A percentile compares a stretch with the other conserved stretches of the same genome.
phyloP scores from a whole-genome alignment of 1,140 invertebrate species.

The Carcinoscorpius rotundicauda region DNA sequence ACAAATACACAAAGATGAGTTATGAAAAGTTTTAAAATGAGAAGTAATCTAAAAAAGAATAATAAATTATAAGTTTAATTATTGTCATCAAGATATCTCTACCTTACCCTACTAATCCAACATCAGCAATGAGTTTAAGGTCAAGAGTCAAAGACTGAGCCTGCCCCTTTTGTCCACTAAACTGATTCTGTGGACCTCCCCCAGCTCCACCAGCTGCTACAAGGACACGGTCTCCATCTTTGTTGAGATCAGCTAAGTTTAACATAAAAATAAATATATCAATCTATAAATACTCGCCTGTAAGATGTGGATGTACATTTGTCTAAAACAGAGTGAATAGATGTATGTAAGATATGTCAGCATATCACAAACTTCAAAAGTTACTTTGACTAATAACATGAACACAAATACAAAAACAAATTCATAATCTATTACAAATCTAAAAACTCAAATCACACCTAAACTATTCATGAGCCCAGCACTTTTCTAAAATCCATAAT shows the following conservation, averaged over 20 bases:
- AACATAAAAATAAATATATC: not conserved
- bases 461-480: too few species aligned
- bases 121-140: constrained; percentile 77
- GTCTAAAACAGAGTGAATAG: not conserved
- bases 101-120: constrained; percentile 67
- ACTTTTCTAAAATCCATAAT: too few species aligned
- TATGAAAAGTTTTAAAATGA: too few species aligned
- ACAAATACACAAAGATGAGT: too few species aligned
- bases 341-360: not conserved
- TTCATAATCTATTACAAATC: too few species aligned
- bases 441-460: too few species aligned
- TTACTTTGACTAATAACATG: too few species aligned
- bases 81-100: not conserved
- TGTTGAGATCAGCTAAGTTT: constrained; percentile 57
- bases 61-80: too few species aligned
- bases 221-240: constrained; percentile 48
- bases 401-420: too few species aligned
- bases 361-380: too few species aligned
- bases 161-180: constrained; percentile 56
- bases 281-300: not conserved
- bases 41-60: too few species aligned
- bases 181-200: constrained; percentile 53
- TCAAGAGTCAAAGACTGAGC: constrained; percentile 53
- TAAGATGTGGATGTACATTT: not conserved
- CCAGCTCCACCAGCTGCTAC: constrained; percentile 63